Base-by-base conservation (phyloP, 2,797 vertebrate genomes). In the Eutrigla gurnardus region DNA sequence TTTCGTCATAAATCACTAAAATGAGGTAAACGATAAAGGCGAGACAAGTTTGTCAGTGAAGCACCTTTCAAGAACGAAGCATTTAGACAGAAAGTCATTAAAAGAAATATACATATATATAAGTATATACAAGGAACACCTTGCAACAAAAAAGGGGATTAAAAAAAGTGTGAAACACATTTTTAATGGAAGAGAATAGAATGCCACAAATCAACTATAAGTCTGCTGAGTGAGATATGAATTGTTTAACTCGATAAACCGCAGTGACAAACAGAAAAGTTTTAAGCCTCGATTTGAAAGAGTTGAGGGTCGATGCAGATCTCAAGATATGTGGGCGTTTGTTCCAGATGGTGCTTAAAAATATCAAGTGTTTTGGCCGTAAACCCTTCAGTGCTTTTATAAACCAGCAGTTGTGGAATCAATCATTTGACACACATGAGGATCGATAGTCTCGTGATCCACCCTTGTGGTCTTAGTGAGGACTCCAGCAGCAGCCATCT, bases 1-100 rank as follows among this genome's bases (percentile, higher is more conserved):
- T 77, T 65, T 32, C 17, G 43, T 60, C 15, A 25, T 68, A 77
- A 55, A 59, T 25, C 46, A 54, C 42, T 66, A 61, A 55, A 70
- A 47, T 35, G 8, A 25, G 18, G 15, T n/a, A 39, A 42, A 18
- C 6, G 7, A 65, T 79, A 2, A 62, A 73, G 37, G 13, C 46
- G 18, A 60, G 10, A 32, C 15, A 2, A 6, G 49, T 40, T 63
- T 46, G 40, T 69, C 15, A 72, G 50, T 36, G 6, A 6, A 39
- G 18, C 60, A n/a, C 62, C 32, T 47, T 32, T 62, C 17, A 36
- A 53, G 6, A n/a, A 43, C n/a, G 46, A 68, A 37, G 54, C 35
- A 35, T 35, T 43, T 53, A 62, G 63, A 72, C 50, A 33, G 39
- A 12, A 37, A 13, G 15, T 4, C 65, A 13, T 64, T 58, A 9